Conservation (phyloP, 2,797 vertebrate species). For the Hippopotamyrus pictus region DNA sequence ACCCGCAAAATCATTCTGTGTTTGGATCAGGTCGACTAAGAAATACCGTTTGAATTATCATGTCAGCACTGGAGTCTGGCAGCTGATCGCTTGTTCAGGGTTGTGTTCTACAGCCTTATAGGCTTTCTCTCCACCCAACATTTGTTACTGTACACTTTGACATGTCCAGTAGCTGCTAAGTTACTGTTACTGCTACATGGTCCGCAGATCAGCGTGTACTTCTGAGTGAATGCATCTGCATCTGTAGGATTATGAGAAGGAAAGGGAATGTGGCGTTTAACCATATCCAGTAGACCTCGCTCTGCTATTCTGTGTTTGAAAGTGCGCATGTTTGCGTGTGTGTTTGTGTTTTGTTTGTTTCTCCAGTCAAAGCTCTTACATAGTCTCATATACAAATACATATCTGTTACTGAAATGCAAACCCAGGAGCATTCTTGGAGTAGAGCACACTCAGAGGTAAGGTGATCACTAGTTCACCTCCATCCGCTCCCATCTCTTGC, state of each 20-base stretch:
- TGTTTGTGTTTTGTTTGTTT: not conserved
- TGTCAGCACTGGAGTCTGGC: not conserved
- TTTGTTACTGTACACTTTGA: not conserved
- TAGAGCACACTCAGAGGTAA: conserved; percentile 54
- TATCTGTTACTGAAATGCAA: conserved; percentile 39
- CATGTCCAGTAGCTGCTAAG: not conserved
- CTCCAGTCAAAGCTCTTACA: not conserved
- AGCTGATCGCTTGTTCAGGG: not conserved
- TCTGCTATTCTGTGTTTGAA: not conserved
- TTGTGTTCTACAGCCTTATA: not conserved
- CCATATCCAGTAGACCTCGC: not conserved
- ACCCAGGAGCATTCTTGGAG: conserved; percentile 54
- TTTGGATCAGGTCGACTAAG: not conserved
- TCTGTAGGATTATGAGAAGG: not conserved
- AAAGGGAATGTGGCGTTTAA: not conserved
- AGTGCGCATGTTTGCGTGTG: not conserved
- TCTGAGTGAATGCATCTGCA: not conserved
- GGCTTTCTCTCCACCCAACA: not conserved
- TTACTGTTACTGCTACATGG: not conserved
- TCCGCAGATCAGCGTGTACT: not conserved
- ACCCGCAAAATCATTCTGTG: not conserved
- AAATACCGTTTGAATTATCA: not conserved
- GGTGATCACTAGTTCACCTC: conserved; percentile 24
- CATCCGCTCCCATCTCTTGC: not conserved
- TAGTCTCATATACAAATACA: conserved; percentile 12